A percentile compares a stretch with the other conserved stretches of the same genome.
Conservation (phyloP, 2,888 invertebrate genomes). For the Eristalis pertinax region DNA sequence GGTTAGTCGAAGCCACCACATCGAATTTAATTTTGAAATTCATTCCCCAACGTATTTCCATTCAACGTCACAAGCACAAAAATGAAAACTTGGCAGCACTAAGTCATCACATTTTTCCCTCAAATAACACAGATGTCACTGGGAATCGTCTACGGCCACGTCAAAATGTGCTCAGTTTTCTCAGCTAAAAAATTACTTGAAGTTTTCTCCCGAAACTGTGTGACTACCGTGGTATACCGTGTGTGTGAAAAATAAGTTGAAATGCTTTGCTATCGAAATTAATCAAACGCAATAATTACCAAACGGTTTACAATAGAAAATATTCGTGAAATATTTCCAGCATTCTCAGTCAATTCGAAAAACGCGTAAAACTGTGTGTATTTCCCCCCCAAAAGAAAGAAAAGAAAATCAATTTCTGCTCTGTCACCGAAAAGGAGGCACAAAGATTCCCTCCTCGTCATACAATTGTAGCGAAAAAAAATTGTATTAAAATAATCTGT, state of each 20-base stretch:
- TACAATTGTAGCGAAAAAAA: slow-evolving; percentile 35
- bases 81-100: slow-evolving; percentile 45
- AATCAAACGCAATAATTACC: slow-evolving; percentile 7
- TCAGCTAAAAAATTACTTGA: slow-evolving; percentile 58
- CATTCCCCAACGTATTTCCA: background rate
- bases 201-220: slow-evolving; percentile 67
- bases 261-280: slow-evolving; percentile 41
- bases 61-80: background rate
- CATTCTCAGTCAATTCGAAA: slow-evolving; percentile 14
- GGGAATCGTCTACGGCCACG: slow-evolving; percentile 50
- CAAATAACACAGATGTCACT: slow-evolving; percentile 51
- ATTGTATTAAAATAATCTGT: slow-evolving; percentile 11
- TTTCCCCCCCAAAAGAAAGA: slow-evolving; percentile 41
- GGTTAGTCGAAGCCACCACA: too few species aligned
- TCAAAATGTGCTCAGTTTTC: slow-evolving; percentile 69
- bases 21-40: background rate
- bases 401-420: slow-evolving; percentile 66
- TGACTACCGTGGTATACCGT: slow-evolving; percentile 62
- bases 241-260: slow-evolving; percentile 57
- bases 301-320: slow-evolving; percentile 3
- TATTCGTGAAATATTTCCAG: slow-evolving; percentile 10
- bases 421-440: slow-evolving; percentile 48
- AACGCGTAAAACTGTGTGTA: slow-evolving; percentile 14
- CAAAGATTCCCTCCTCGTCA: slow-evolving; percentile 21
- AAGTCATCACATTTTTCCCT: background rate